Percentiles rank a stretch among this genome's conserved stretches.
These are phyloP conservation scores for Pristionchus entomophagus DNA, from an alignment of 2,888 invertebrate species.

Conservation along the genomic window DNA sequence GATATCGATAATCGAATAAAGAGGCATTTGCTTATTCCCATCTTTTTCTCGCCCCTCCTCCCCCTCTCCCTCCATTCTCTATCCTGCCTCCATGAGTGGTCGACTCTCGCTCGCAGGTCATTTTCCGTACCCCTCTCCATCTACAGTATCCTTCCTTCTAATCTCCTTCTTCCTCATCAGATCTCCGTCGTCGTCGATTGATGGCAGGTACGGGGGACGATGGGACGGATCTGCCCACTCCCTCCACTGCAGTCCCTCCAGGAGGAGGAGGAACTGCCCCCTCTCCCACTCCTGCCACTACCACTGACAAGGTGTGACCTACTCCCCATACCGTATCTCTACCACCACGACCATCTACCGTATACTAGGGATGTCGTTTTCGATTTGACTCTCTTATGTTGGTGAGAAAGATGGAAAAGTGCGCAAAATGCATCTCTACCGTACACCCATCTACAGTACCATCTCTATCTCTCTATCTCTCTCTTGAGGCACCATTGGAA, in stretches of 20 bases:
- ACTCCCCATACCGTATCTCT: neutral
- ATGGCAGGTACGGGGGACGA: neutral
- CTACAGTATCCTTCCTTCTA: neutral
- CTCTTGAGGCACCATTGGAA: neutral
- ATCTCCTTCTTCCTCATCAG: neutral
- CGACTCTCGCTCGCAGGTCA: conserved; percentile 28
- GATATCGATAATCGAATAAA: neutral
- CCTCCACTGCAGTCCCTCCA: neutral
- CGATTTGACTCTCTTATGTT: no score
- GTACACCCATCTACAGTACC: neutral
- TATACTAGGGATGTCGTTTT: no score
- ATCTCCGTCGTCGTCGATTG: conserved; percentile 12
- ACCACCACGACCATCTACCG: neutral
- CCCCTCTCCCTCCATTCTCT: neutral
- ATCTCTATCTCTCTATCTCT: no score
- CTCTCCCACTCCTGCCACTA: neutral
- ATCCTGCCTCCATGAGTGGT: neutral
- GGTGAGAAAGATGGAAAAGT: no score
- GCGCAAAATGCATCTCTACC: neutral
- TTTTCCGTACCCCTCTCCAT: neutral
- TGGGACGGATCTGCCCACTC: neutral
- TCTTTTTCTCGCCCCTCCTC: neutral
- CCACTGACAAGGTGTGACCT: neutral
- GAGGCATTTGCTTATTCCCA: neutral
- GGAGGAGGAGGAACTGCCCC: neutral